A percentile compares a stretch with the other conserved stretches of the same genome.
phyloP scores from a whole-genome alignment of 2,797 vertebrate genomes.

The Diceros bicornis region DNA sequence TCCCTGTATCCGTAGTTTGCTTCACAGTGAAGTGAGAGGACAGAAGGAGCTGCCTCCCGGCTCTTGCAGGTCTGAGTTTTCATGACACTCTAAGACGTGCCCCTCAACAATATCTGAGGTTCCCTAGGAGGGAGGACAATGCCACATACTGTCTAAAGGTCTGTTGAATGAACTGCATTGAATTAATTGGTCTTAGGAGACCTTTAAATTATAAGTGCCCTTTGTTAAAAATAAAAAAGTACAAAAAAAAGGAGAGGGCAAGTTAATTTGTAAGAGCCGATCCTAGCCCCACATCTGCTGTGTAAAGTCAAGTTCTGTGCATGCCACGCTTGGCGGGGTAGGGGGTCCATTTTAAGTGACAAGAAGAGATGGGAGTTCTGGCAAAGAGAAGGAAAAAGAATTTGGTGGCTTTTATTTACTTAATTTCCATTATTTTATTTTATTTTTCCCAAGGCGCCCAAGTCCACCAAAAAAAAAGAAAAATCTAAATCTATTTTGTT shows the following conservation, averaged over 20 bases:
- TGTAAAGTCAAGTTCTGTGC: background rate
- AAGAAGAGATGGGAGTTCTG: background rate
- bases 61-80: background rate
- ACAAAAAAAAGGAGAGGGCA: background rate
- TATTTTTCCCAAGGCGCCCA: background rate
- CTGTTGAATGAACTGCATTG: constrained; percentile 31
- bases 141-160: constrained; percentile 8
- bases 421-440: constrained; percentile 18
- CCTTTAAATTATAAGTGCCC: constrained; percentile 55
- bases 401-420: constrained; percentile 22
- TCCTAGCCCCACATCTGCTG: background rate
- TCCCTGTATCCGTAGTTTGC: background rate
- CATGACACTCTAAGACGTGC: background rate
- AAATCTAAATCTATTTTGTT: background rate
- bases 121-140: background rate
- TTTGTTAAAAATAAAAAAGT: constrained; percentile 63
- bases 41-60: background rate
- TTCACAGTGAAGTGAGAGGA: background rate
- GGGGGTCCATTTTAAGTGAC: background rate
- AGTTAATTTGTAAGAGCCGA: background rate
- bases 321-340: fast-evolving
- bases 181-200: constrained; percentile 67
- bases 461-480: background rate
- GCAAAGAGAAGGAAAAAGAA: background rate
- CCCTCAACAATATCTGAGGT: background rate